Percentiles rank a stretch among this genome's conserved stretches.
phyloP scores from a whole-genome alignment of 2,888 invertebrate species.

The Scaptodrosophila latifasciaeformis region DNA sequence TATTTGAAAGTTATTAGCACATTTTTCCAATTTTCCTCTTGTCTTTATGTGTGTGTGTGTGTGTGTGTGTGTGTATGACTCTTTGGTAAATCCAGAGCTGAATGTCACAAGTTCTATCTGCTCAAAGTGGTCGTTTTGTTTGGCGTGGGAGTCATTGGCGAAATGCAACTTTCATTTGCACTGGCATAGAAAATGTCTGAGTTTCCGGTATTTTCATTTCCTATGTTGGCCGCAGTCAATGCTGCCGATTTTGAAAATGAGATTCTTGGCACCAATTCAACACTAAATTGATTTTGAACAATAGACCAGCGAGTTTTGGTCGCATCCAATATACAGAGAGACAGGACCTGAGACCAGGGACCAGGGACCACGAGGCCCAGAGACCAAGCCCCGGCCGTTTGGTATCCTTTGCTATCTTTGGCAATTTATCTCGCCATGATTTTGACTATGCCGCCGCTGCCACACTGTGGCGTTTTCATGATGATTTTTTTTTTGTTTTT shows the following conservation, averaged over 20 bases:
- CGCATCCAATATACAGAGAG: background rate
- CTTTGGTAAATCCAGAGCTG: constrained; percentile 16
- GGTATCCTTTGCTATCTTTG: constrained; percentile 50
- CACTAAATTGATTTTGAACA: constrained; percentile 73
- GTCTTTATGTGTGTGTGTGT: too few species aligned
- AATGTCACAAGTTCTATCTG: background rate
- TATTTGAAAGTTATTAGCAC: constrained; percentile 49
- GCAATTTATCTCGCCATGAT: constrained; percentile 61
- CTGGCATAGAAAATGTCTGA: constrained; percentile 36
- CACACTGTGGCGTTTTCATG: constrained; percentile 42
- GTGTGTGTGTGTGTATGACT: too few species aligned
- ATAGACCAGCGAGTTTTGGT: constrained; percentile 38
- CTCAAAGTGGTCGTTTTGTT: background rate
- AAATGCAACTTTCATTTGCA: constrained; percentile 46
- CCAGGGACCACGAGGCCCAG: too few species aligned
- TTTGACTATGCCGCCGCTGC: constrained; percentile 40
- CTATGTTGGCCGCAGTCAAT: constrained; percentile 14
- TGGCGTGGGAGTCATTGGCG: constrained; percentile 27
- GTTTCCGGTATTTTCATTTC: constrained; percentile 35
- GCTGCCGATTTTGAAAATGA: constrained; percentile 60
- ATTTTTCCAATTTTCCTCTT: constrained; percentile 30
- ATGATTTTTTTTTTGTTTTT: too few species aligned
- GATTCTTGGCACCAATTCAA: constrained; percentile 74
- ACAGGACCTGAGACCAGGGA: too few species aligned
- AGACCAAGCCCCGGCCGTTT: background rate